Evolutionary conservation across 2,888 invertebrate genomes (phyloP).

Genomic region (Lycophotia porphyrea): DNA sequence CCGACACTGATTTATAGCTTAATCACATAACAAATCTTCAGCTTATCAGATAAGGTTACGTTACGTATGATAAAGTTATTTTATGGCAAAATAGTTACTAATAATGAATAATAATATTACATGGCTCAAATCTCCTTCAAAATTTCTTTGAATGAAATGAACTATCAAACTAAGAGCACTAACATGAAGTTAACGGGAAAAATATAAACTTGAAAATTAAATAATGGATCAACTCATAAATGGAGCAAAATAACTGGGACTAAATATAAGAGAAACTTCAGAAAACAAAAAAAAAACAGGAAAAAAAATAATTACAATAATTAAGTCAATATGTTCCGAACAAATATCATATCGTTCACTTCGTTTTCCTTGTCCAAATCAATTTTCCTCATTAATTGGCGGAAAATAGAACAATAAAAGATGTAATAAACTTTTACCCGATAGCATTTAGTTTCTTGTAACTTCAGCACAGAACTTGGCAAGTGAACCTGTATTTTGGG

Average conservation of each 20-base stretch:
- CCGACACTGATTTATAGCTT: slow-evolving; percentile 68
- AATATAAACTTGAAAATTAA: neutral
- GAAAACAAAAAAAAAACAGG: slow-evolving; percentile 1
- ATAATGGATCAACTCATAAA: neutral
- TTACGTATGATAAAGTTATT: no score
- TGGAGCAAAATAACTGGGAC: neutral
- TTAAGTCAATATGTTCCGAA: slow-evolving; percentile 51
- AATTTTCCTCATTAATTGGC: slow-evolving; percentile 29
- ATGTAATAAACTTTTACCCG: neutral
- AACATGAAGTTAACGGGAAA: no score
- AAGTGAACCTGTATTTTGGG: neutral
- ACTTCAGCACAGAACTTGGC: neutral
- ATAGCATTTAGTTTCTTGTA: neutral
- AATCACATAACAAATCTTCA: slow-evolving; percentile 68
- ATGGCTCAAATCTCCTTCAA: no score
- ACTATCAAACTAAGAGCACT: no score
- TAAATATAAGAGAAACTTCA: neutral
- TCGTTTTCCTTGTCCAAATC: slow-evolving; percentile 41
- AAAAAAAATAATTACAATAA: slow-evolving; percentile 43
- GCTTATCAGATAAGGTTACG: no score
- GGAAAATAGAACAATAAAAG: neutral
- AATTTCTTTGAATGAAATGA: neutral
- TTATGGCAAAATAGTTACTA: no score
- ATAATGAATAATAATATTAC: no score
- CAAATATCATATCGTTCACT: slow-evolving; percentile 33